A percentile compares a stretch with the other conserved stretches of the same genome.
Evolutionary conservation across 2,113 vertebrate genomes (phyloP).

Genomic region (Toxostoma redivivum): DNA sequence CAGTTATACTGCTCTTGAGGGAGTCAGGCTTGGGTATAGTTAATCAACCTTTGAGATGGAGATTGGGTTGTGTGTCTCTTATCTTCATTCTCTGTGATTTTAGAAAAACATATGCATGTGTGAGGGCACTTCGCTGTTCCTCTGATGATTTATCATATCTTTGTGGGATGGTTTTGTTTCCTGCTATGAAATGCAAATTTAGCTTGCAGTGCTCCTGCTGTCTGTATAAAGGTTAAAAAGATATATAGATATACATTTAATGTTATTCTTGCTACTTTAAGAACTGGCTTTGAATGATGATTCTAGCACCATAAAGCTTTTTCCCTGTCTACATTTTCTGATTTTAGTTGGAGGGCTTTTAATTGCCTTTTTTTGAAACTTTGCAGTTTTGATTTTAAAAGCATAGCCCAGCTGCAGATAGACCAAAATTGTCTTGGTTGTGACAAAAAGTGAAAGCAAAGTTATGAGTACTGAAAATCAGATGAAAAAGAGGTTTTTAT

Average conservation of each 20-base stretch:
- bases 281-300: not conserved
- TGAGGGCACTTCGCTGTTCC: slow-evolving; percentile 37
- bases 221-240: slow-evolving; percentile 54
- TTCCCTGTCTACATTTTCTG: not conserved
- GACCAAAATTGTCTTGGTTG: not conserved
- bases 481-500: not conserved
- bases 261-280: not conserved
- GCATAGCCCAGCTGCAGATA: not conserved
- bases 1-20: not conserved
- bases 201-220: slow-evolving; percentile 37
- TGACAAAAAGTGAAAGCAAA: not conserved
- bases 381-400: not conserved
- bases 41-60: slow-evolving; percentile 59
- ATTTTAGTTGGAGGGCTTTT: not conserved
- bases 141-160: slow-evolving; percentile 62
- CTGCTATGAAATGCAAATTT: slow-evolving; percentile 61
- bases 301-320: not conserved
- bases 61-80: slow-evolving; percentile 8
- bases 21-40: not conserved
- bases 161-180: slow-evolving; percentile 44
- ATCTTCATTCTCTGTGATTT: slow-evolving; percentile 45
- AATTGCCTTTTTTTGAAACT: not conserved
- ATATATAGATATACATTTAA: slow-evolving; percentile 54
- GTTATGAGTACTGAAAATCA: not conserved
- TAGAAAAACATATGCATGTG: slow-evolving; percentile 30